A percentile compares a stretch with the other conserved stretches of the same genome.
phyloP scores from a whole-genome alignment of 2,113 vertebrate genomes.

The Pantherophis guttatus region DNA sequence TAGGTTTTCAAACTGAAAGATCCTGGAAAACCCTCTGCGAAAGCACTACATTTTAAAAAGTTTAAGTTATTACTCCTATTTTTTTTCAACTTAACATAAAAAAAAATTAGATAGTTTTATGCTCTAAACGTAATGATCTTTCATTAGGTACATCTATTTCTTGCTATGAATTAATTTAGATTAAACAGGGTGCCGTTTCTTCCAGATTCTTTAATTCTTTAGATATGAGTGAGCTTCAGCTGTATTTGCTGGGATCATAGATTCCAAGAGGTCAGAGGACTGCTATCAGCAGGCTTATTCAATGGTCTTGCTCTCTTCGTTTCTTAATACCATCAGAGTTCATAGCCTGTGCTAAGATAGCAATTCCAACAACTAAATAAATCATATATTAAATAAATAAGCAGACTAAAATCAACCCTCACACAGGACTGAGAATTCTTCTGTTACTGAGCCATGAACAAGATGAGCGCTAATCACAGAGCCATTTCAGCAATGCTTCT shows the following conservation, averaged over 20 bases:
- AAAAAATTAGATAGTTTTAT: background rate
- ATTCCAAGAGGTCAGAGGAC: background rate
- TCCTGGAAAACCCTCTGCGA: background rate
- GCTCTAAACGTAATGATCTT: background rate
- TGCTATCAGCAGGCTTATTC: background rate
- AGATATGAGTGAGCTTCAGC: background rate
- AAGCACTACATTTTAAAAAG: background rate
- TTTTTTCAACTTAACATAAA: background rate
- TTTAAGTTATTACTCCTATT: background rate
- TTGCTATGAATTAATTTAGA: background rate
- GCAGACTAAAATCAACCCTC: background rate
- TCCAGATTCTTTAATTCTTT: background rate
- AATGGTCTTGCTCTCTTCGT: background rate
- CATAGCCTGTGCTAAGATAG: background rate
- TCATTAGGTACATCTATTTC: background rate
- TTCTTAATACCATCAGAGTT: background rate
- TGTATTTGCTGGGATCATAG: background rate
- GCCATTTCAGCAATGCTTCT: constrained; percentile 2
- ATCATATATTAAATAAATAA: background rate
- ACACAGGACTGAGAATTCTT: background rate
- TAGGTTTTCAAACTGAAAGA: background rate
- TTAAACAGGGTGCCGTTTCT: background rate
- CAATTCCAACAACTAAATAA: background rate
- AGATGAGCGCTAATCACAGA: background rate
- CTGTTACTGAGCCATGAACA: constrained; percentile 14